Percentiles rank a stretch among this genome's conserved stretches.
phyloP scores from a whole-genome alignment of 1,140 invertebrate species.

The Zaprionus ornatus region DNA sequence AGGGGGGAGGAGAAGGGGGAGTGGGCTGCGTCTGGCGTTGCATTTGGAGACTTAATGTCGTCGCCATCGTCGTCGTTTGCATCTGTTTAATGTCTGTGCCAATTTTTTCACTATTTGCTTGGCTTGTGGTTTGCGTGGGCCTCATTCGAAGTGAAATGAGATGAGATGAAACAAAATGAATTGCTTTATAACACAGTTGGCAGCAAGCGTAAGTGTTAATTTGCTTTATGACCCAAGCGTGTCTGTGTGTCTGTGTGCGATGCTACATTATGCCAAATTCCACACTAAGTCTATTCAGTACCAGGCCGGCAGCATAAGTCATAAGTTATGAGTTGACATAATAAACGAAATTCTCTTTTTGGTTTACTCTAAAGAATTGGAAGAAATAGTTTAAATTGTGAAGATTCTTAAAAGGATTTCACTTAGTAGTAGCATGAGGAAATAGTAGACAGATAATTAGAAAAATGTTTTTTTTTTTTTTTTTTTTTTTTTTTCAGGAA shows the following conservation, averaged over 20 bases:
- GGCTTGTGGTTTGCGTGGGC: constrained; percentile 34
- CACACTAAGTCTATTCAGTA: neutral
- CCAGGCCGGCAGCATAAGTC: neutral
- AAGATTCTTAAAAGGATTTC: too few relatives aligned
- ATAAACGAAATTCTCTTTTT: too few relatives aligned
- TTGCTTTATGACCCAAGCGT: constrained; percentile 45
- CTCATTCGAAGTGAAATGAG: constrained; percentile 5
- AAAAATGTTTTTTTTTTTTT: too few relatives aligned
- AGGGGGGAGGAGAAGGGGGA: neutral
- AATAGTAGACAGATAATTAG: too few relatives aligned
- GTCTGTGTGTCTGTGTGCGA: constrained; percentile 3
- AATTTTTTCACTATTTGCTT: constrained; percentile 15
- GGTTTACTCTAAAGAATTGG: too few relatives aligned
- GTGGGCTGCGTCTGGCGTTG: neutral
- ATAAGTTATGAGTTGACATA: neutral
- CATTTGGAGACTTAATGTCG: constrained; percentile 42
- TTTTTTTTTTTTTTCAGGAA: too few relatives aligned
- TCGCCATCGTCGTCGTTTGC: constrained; percentile 11
- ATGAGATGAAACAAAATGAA: constrained; percentile 26
- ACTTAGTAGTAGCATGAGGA: too few relatives aligned
- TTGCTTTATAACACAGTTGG: constrained; percentile 33
- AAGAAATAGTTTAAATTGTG: too few relatives aligned
- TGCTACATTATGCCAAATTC: constrained; percentile 1
- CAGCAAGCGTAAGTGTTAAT: constrained; percentile 48
- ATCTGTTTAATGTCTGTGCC: constrained; percentile 46